phyloP scores from a whole-genome alignment of 2,888 invertebrate species.

The Chloroclystis v-ata region DNA sequence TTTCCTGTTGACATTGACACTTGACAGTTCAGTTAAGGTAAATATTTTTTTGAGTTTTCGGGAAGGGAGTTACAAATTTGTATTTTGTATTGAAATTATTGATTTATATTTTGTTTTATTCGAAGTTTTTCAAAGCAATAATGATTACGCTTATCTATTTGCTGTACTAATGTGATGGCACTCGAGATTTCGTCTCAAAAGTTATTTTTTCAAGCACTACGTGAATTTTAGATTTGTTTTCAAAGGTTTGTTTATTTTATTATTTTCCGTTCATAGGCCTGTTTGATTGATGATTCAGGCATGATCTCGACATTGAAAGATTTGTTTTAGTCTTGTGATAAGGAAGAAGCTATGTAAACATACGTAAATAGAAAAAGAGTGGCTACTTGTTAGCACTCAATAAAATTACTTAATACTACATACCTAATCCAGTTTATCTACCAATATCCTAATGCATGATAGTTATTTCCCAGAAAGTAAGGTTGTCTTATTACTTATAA shows the following conservation, averaged over 20 bases:
- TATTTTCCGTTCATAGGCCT: not conserved
- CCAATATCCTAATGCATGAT: too few relatives aligned
- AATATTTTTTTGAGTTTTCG: too few relatives aligned
- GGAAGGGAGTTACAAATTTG: slow-evolving; percentile 15
- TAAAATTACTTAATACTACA: too few relatives aligned
- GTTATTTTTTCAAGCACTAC: slow-evolving; percentile 32
- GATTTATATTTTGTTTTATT: slow-evolving; percentile 36
- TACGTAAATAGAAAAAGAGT: too few relatives aligned
- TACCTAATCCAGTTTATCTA: too few relatives aligned
- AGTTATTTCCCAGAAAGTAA: too few relatives aligned
- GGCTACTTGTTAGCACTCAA: too few relatives aligned
- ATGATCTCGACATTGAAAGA: not conserved
- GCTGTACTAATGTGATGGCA: slow-evolving; percentile 31
- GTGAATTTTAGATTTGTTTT: slow-evolving; percentile 24
- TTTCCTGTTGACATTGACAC: slow-evolving; percentile 64
- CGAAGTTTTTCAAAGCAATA: slow-evolving; percentile 25
- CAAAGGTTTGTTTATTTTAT: slow-evolving; percentile 7
- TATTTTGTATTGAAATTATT: slow-evolving; percentile 40
- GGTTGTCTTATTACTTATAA: too few relatives aligned
- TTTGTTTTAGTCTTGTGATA: slow-evolving; percentile 20
- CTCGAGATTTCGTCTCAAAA: slow-evolving; percentile 39
- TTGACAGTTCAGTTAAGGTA: slow-evolving; percentile 43
- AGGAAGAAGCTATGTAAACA: slow-evolving; percentile 3
- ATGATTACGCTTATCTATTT: slow-evolving; percentile 16
- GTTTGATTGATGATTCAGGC: slow-evolving; percentile 1